phyloP scores from a whole-genome alignment of 1,140 invertebrate genomes.

The Chionoecetes opilio region DNA sequence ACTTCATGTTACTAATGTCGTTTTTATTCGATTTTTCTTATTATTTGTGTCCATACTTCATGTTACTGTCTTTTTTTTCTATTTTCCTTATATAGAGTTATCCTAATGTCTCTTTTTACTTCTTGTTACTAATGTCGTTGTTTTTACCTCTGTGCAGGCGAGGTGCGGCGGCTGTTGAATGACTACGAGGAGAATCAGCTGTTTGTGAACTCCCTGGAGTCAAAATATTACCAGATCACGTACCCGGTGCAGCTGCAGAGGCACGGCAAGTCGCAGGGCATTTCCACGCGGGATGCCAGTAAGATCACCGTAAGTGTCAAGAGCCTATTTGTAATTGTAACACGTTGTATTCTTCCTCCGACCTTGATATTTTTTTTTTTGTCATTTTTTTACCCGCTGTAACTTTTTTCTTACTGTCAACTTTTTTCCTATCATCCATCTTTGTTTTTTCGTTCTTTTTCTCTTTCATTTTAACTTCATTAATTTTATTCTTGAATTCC shows the following conservation, averaged over 20 bases:
- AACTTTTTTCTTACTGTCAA: background rate
- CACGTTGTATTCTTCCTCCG: background rate
- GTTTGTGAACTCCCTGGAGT: constrained; percentile 94
- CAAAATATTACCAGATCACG: constrained; percentile 96
- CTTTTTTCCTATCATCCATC: background rate
- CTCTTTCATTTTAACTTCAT: background rate
- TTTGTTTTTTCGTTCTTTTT: background rate
- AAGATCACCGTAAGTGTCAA: constrained; percentile 71
- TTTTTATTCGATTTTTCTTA: too few relatives aligned
- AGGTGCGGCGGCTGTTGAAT: constrained; percentile 93
- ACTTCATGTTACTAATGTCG: too few relatives aligned
- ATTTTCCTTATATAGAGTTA: too few relatives aligned
- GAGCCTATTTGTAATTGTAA: background rate
- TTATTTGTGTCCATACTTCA: too few relatives aligned
- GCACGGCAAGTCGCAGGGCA: constrained; percentile 95
- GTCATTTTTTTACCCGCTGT: background rate
- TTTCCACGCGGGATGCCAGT: constrained; percentile 85
- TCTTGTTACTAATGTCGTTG: background rate
- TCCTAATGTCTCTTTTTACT: background rate
- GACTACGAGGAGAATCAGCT: constrained; percentile 96
- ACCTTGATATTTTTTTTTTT: background rate
- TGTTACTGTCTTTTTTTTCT: background rate
- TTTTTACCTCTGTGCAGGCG: constrained; percentile 86
- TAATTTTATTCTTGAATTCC: background rate
- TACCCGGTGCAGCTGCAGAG: constrained; percentile 96